phyloP scores from a whole-genome alignment of 2,888 invertebrate species.

The Lampropteryx suffumata region DNA sequence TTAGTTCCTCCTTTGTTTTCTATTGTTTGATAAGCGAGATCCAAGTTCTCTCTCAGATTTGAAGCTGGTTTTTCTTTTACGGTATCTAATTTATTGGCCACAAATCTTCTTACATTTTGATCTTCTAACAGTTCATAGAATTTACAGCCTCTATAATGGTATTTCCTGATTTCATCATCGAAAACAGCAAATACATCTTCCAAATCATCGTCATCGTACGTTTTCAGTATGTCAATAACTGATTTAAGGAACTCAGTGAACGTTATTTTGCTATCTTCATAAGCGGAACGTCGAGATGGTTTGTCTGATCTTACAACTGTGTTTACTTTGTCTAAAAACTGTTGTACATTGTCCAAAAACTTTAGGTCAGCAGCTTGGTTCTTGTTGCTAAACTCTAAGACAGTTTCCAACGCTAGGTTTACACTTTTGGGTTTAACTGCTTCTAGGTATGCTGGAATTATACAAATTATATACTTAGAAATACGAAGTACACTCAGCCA shows the following conservation, averaged over 20 bases:
- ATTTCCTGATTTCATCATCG: slow-evolving; percentile 46
- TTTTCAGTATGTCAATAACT: slow-evolving; percentile 36
- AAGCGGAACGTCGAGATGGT: slow-evolving; percentile 6
- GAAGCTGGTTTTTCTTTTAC: slow-evolving; percentile 33
- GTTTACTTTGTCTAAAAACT: slow-evolving; percentile 45
- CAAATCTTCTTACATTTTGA: slow-evolving; percentile 32
- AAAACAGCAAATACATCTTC: slow-evolving; percentile 40
- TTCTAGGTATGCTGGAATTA: slow-evolving; percentile 28
- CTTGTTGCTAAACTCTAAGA: slow-evolving; percentile 50
- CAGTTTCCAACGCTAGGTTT: slow-evolving; percentile 57
- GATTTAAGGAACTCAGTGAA: slow-evolving; percentile 53
- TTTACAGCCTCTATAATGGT: slow-evolving; percentile 45
- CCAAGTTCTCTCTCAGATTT: slow-evolving; percentile 36
- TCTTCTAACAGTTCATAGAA: slow-evolving; percentile 45
- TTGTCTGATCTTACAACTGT: slow-evolving; percentile 24
- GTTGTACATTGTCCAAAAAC: slow-evolving; percentile 47
- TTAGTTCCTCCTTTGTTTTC: slow-evolving; percentile 20
- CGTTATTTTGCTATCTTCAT: slow-evolving; percentile 8
- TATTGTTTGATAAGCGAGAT: slow-evolving; percentile 27
- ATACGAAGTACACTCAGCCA: too few species aligned
- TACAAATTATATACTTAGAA: too few species aligned
- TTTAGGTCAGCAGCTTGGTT: slow-evolving; percentile 41
- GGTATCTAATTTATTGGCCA: slow-evolving; percentile 38
- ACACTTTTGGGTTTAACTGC: slow-evolving; percentile 43
- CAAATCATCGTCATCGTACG: slow-evolving; percentile 48